Evolutionary conservation across 2,888 invertebrate species (phyloP), one percentile per base, ranked within the genome.

Genomic region (Drosophila paranaensis): DNA sequence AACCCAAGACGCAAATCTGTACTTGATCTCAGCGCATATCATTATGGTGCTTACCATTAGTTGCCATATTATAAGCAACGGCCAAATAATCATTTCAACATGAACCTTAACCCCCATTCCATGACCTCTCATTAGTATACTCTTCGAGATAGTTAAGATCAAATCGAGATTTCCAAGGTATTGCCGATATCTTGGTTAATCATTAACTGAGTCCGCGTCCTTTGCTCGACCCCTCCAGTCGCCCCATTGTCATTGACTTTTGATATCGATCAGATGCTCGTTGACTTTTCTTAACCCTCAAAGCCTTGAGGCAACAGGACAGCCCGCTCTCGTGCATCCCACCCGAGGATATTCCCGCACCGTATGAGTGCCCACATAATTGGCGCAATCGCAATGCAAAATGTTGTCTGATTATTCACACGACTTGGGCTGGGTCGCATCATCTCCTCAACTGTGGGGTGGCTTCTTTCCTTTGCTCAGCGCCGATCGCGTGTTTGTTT

Each of bases 401-500:
- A 88, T 71, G 56, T 67, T 85, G 74, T 84, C 85, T 73, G 79
- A 81, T 79, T 77, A 82, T 85, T 74, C 82, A 84, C 79, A 81
- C 84, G 85, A 42, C 60, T 46, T 25, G 14, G 66, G 54, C 53
- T 46, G 72, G 58, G 71, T 74, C 62, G 66, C 74, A 74, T 71
- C 78, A 78, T 64, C 71, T 57, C 48, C 39, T 20, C 45, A 40
- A 27, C 53, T 64, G 56, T 68, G 86, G 88, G 88, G 86, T 88
- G 83, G 35, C 61, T 86, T 78, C 68, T 74, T 66, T 68, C 55
- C 63, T 69, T 75, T 60, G 56, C 53, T 63, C n/a, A 13, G 45
- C 60, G 69, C 54, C 67, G 88, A 90, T 89, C 89, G 90, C 90
- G 88, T 89, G 90, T 75, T 73, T 69, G 60, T 68, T 62, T 79